Evolutionary conservation across 1,140 invertebrate genomes (phyloP), one percentile per base, ranked within the genome.

Genomic region (Xylocopa sonorina): DNA sequence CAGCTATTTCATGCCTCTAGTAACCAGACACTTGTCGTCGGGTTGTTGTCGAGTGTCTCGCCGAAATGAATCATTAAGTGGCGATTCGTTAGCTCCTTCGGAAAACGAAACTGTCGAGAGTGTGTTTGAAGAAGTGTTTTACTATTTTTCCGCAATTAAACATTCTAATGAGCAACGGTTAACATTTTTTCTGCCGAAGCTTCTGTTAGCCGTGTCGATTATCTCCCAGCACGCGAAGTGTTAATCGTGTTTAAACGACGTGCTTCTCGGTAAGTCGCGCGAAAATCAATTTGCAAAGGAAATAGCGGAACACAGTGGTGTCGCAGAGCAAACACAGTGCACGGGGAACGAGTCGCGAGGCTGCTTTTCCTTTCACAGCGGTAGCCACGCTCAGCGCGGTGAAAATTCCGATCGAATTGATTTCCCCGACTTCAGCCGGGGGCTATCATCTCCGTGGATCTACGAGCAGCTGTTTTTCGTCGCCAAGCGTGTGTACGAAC

Each of bases 371-470:
- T 78, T 71, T 88, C 85, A 87, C 87, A 74, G 27, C 18, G 18
- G 21, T 1, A 16, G 24, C 72, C 71, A 64, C 55, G n/a, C 71
- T 58, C 55, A 51, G 21, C 24, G 24, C 14, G 55, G 24, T 14
- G 67, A 71, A 71, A 78, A 78, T 78, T 84, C 81, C 76, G 85
- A 83, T 85, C 78, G 72, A 80, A 82, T 53, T 77, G 84, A 78
- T 78, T 78, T 78, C 75, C 75, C 67, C 46, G n/a, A 48, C 53
- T 18, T 48, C 18, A 14, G 55, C 53, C 51, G 21, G n/a, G 0
- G 55, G 43, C 53, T 60, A 78, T 78, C 75, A 27, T 78, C 60
- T 51, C 66, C 66, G 81, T 78, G 76, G 80, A 81, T 80, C 87
- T 82, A 74, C 78, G 48, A 50, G 29, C 29, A 27, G 29, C 78